These are phyloP conservation scores for Drosophila mimica DNA, from an alignment of 2,888 invertebrate species.

Conservation along the genomic window DNA sequence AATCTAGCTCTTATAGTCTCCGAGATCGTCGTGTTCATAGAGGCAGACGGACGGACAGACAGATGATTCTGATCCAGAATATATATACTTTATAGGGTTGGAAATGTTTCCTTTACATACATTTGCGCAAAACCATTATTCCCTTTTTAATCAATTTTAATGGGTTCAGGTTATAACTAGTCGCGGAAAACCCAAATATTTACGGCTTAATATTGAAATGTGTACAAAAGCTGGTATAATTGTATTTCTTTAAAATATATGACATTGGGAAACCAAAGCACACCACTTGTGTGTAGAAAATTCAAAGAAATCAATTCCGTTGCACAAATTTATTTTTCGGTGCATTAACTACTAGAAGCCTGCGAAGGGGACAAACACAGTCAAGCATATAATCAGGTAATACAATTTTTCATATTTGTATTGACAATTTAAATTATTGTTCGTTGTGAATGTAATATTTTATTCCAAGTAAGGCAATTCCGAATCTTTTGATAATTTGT, in stretches of 20 bases:
- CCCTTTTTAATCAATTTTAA: too few relatives aligned
- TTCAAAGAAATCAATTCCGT: background rate
- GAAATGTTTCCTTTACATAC: too few relatives aligned
- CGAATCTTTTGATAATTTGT: constrained; percentile 2
- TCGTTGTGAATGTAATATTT: background rate
- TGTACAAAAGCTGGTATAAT: background rate
- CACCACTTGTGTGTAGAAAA: background rate
- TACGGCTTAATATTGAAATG: background rate
- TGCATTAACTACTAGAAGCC: background rate
- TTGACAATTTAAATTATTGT: background rate
- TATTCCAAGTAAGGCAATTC: constrained; percentile 56
- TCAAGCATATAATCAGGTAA: background rate
- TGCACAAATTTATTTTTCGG: background rate
- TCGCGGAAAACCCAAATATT: background rate
- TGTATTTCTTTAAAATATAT: background rate
- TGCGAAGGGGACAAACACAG: constrained; percentile 4
- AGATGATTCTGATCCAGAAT: too few relatives aligned
- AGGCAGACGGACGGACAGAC: too few relatives aligned
- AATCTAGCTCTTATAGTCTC: too few relatives aligned
- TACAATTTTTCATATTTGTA: background rate
- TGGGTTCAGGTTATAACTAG: background rate
- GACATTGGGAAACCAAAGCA: background rate
- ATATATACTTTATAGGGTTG: too few relatives aligned
- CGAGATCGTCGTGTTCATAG: too few relatives aligned
- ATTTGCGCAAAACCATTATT: too few relatives aligned